A percentile compares a stretch with the other conserved stretches of the same genome.
These are phyloP conservation scores for Pinctada fucata DNA, from an alignment of 2,888 invertebrate species.

Conservation along the genomic window DNA sequence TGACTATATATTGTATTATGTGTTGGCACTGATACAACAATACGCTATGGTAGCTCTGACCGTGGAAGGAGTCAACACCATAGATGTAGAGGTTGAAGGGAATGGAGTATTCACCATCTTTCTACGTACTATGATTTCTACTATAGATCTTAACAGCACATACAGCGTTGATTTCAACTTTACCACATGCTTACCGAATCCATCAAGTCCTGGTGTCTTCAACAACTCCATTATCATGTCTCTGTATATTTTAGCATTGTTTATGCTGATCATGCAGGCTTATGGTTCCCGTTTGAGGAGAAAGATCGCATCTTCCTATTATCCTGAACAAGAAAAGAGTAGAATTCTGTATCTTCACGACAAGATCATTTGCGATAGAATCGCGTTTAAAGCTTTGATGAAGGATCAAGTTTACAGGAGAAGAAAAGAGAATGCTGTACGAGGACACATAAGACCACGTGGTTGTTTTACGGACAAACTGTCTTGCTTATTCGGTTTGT, in stretches of 20 bases:
- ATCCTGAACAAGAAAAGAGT: conserved; percentile 48
- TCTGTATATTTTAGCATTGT: conserved; percentile 46
- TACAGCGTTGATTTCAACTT: conserved; percentile 43
- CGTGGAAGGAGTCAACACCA: conserved; percentile 35
- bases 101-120: conserved; percentile 48
- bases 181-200: conserved; percentile 50
- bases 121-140: conserved; percentile 39
- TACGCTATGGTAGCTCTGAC: conserved; percentile 57
- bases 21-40: conserved; percentile 54
- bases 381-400: conserved; percentile 46
- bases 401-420: conserved; percentile 46
- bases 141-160: conserved; percentile 36
- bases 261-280: conserved; percentile 46
- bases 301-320: conserved; percentile 51
- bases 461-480: conserved; percentile 10
- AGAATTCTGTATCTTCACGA: conserved; percentile 52
- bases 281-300: conserved; percentile 51
- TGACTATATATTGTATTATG: conserved; percentile 65
- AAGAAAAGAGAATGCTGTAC: conserved; percentile 44
- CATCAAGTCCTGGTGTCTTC: conserved; percentile 34
- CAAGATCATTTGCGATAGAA: conserved; percentile 49
- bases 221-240: conserved; percentile 43
- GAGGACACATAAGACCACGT: conserved; percentile 31
- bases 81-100: conserved; percentile 45
- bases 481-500: neutral